These are phyloP conservation scores for Phallusia fumigata DNA, from an alignment of 23 tunicate genomes.

Conservation along the genomic window DNA sequence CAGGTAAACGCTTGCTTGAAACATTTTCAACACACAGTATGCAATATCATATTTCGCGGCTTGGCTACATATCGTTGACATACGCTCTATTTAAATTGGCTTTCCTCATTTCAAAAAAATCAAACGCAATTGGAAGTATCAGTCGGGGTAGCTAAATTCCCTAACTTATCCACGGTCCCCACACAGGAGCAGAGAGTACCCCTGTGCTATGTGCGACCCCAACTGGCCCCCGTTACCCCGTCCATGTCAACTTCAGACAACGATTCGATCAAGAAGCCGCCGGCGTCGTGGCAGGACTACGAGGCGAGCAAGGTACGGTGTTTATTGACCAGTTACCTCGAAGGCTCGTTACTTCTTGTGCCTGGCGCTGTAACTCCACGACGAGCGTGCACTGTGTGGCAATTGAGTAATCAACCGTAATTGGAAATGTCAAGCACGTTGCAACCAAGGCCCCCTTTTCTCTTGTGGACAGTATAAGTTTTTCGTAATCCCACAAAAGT, in stretches of 20 bases:
- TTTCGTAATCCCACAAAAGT: too few species aligned
- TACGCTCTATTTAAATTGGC: too few species aligned
- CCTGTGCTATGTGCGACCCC: conserved; percentile 33
- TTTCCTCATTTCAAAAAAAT: too few species aligned
- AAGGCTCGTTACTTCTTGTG: background rate
- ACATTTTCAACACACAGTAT: too few species aligned
- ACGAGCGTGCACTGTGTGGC: background rate
- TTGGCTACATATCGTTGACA: too few species aligned
- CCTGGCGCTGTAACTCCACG: background rate
- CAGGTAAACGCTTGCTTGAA: background rate
- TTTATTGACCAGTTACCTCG: too few species aligned
- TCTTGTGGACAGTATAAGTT: too few species aligned
- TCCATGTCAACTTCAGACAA: conserved; percentile 40
- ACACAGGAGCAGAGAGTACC: conserved; percentile 6
- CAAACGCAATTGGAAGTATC: too few species aligned
- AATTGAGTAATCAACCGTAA: background rate
- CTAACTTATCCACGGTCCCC: too few species aligned
- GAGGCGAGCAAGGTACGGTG: conserved; percentile 24
- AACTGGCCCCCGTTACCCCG: conserved; percentile 21
- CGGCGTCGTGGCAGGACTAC: conserved; percentile 43
- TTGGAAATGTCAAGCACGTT: conserved; percentile 7
- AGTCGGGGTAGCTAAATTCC: too few species aligned
- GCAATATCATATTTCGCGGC: too few species aligned
- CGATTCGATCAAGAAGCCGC: conserved; percentile 47
- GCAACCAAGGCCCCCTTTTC: background rate